Base-by-base conservation (phyloP, 2,888 invertebrate species). In the Flexamia atlantica region DNA sequence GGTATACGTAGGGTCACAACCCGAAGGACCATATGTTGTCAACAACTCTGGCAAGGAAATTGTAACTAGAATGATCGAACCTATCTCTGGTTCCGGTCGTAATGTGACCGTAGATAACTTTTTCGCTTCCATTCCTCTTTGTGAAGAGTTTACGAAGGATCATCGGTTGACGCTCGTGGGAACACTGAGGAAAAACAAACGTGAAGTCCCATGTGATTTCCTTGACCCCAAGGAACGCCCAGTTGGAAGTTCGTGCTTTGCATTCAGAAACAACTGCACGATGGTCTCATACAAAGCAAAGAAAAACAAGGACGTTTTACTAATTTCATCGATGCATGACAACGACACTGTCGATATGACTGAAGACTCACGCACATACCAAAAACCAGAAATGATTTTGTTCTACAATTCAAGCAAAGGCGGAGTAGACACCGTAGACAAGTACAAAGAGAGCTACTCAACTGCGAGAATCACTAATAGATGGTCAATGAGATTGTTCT, bases 401-500 rank as follows among this genome's bases (percentile, higher is more conserved):
- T 81, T 81, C 25, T 83, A 83, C 74, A 83, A 40, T 12, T 40
- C 40, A 9, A 40, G 40, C 12, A 40, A 40, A 40, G 5, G 40
- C 12, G 40, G 40, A 40, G 12, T 40, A 9, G 40, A 40, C 12
- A 12, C 12, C 7, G 40, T 40, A 40, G 40, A 40, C 40, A 40
- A 40, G 12, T 40, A 40, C 12, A 40, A 40, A 40, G 40, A 40
- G 12, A 9, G 7, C 7, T 40, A 83, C 25, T 57, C 83, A 2
- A 74, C 74, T 23, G 74, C 83, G 23, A 83, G 83, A 36, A 74
- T 57, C 32, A n/a, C 14, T n/a, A 68, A 74, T 46, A 14, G 32
- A 12, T 83, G 83, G 74, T 36, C 83, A 28, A 83, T 74, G 74
- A 5, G 74, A 50, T 53, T 83, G 32, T 74, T 83, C 74, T 74